phyloP scores from a whole-genome alignment of 2,797 vertebrate genomes.

The Dallia pectoralis region DNA sequence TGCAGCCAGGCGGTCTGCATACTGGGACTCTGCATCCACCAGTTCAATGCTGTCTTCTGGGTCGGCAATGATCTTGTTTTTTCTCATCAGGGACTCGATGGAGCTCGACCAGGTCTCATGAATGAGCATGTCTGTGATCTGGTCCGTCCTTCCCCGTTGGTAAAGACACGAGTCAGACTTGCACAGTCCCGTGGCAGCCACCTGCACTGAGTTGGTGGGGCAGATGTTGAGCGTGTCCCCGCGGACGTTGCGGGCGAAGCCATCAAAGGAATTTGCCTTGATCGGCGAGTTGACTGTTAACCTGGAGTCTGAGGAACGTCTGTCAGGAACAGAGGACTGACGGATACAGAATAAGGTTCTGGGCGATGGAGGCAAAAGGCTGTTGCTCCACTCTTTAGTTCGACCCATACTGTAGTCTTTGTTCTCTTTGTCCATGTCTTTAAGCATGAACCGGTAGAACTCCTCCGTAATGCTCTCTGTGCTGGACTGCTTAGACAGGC shows the following conservation, averaged over 20 bases:
- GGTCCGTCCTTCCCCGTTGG: constrained; percentile 84
- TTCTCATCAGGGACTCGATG: constrained; percentile 94
- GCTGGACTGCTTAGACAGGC: constrained; percentile 96
- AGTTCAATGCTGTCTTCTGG: constrained; percentile 72
- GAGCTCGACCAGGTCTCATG: constrained; percentile 96
- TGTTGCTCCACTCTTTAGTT: constrained; percentile 87
- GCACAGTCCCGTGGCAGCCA: constrained; percentile 84
- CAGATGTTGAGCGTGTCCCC: constrained; percentile 82
- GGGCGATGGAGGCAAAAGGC: constrained; percentile 80
- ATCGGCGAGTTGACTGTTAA: constrained; percentile 86
- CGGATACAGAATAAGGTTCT: constrained; percentile 85
- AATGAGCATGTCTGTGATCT: constrained; percentile 93
- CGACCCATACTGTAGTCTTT: constrained; percentile 78
- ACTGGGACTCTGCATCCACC: constrained; percentile 73
- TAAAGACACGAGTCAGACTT: constrained; percentile 97
- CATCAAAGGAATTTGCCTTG: constrained; percentile 96
- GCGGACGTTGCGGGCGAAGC: constrained; percentile 82
- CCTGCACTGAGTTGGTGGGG: constrained; percentile 72
- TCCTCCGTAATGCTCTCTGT: constrained; percentile 98
- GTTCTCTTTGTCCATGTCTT: constrained; percentile 89
- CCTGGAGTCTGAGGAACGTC: constrained; percentile 81
- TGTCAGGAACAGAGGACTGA: constrained; percentile 90
- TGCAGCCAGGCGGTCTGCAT: constrained; percentile 79
- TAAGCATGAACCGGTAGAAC: constrained; percentile 95
- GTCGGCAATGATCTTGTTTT: constrained; percentile 93